Conservation (phyloP, 1,140 invertebrate species). For the Brachionus plicatilis region DNA sequence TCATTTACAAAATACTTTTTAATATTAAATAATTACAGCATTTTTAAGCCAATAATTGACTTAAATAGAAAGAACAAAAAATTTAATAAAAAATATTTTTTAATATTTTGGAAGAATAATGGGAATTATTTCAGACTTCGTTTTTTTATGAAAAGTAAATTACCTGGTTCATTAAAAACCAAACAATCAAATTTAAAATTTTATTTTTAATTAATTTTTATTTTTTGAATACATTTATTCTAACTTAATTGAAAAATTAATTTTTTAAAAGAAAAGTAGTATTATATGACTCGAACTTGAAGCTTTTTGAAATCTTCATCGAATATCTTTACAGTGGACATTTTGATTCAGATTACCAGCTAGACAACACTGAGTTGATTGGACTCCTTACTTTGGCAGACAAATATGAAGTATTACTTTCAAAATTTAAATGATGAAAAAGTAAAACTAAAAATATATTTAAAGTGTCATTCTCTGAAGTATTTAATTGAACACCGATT, state of each 20-base stretch:
- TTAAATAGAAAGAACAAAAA: too few relatives aligned
- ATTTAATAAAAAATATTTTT: too few relatives aligned
- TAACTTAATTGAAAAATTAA: background rate
- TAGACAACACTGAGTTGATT: background rate
- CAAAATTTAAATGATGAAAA: background rate
- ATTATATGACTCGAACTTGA: slow-evolving; percentile 14
- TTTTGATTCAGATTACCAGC: background rate
- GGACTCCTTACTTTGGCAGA: slow-evolving; percentile 9
- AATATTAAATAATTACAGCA: too few relatives aligned
- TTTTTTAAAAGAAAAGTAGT: slow-evolving; percentile 16
- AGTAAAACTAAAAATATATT: background rate
- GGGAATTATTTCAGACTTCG: too few relatives aligned
- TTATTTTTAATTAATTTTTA: background rate
- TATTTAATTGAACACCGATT: background rate
- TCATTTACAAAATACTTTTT: too few relatives aligned
- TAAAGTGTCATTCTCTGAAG: slow-evolving; percentile 10
- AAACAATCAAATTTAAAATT: too few relatives aligned
- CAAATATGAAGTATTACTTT: slow-evolving; percentile 27
- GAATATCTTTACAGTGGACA: slow-evolving; percentile 6
- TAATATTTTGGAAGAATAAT: too few relatives aligned
- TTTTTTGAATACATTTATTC: background rate
- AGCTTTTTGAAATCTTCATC: slow-evolving; percentile 19
- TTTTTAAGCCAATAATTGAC: too few relatives aligned
- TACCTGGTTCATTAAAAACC: too few relatives aligned
- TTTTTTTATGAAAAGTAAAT: too few relatives aligned